Percentiles rank a stretch among this genome's conserved stretches.
Evolutionary conservation across 2,888 invertebrate genomes (phyloP).

Genomic region (Phortica okadai): DNA sequence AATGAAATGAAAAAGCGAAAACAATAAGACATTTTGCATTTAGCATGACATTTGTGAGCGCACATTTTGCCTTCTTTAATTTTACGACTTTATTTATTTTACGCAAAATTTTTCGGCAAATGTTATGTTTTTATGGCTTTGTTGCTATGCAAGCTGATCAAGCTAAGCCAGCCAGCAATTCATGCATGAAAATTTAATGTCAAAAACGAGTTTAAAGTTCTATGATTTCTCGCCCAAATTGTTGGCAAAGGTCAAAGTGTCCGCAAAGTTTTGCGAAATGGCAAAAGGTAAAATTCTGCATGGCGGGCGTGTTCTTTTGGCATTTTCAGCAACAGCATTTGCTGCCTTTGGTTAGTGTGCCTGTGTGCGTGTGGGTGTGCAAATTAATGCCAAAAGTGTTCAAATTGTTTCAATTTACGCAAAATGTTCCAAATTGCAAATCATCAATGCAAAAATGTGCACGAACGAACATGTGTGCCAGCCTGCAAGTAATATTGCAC

Average conservation of each 20-base stretch:
- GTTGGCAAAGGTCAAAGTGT: conserved; percentile 13
- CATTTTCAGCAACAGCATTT: background rate
- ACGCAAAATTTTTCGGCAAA: background rate
- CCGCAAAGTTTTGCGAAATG: background rate
- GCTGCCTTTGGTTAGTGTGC: background rate
- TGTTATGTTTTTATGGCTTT: background rate
- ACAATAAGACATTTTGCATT: no score
- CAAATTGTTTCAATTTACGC: conserved; percentile 66
- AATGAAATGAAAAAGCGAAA: no score
- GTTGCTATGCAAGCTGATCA: background rate
- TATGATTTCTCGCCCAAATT: background rate
- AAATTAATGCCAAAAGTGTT: conserved; percentile 33
- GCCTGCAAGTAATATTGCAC: conserved; percentile 25
- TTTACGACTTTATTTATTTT: conserved; percentile 17
- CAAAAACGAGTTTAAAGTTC: background rate
- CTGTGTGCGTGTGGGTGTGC: background rate
- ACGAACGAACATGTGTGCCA: conserved; percentile 19
- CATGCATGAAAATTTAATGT: no score
- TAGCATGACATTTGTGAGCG: no score
- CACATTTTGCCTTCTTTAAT: background rate
- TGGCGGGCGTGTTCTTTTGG: background rate
- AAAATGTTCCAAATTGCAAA: conserved; percentile 54
- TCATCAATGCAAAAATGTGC: conserved; percentile 40
- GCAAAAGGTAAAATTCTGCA: background rate
- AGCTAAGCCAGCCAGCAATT: no score